Evolutionary conservation across 2,113 vertebrate species (phyloP).

Genomic region (Sebastes fasciatus): DNA sequence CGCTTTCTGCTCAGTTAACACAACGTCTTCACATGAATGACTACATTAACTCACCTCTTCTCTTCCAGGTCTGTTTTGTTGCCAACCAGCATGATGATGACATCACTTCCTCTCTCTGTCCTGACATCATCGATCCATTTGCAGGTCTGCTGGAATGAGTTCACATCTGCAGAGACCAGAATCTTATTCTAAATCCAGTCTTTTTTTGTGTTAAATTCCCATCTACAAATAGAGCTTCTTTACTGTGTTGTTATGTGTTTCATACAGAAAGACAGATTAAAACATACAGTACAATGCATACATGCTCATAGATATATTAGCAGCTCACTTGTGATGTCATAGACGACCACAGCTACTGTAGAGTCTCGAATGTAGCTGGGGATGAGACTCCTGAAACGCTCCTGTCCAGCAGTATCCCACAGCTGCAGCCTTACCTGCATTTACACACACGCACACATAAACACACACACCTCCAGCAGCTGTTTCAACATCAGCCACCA

Average conservation of each 20-base stretch:
- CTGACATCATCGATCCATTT: constrained; percentile 96
- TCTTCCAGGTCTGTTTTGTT: constrained; percentile 88
- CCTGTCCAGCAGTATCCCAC: constrained; percentile 83
- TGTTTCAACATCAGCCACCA: constrained; percentile 24
- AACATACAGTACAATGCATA: background rate
- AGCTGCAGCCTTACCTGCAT: constrained; percentile 79
- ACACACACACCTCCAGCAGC: constrained; percentile 14
- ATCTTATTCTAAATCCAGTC: background rate
- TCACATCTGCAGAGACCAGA: constrained; percentile 86
- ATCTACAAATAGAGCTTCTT: background rate
- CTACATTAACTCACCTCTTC: constrained; percentile 76
- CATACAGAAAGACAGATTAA: background rate
- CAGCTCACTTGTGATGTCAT: constrained; percentile 82
- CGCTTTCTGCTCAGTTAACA: background rate
- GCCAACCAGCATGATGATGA: constrained; percentile 87
- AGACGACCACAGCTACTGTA: constrained; percentile 82
- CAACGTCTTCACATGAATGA: background rate
- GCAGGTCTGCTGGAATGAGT: constrained; percentile 94
- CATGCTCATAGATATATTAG: background rate
- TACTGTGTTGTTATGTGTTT: background rate
- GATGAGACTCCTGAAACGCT: constrained; percentile 83
- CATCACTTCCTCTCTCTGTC: constrained; percentile 87
- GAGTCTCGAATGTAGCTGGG: constrained; percentile 83
- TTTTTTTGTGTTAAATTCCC: background rate
- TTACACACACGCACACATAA: constrained; percentile 36